Conservation (phyloP, 2,113 vertebrate genomes). For the Chaetodon auriga region DNA sequence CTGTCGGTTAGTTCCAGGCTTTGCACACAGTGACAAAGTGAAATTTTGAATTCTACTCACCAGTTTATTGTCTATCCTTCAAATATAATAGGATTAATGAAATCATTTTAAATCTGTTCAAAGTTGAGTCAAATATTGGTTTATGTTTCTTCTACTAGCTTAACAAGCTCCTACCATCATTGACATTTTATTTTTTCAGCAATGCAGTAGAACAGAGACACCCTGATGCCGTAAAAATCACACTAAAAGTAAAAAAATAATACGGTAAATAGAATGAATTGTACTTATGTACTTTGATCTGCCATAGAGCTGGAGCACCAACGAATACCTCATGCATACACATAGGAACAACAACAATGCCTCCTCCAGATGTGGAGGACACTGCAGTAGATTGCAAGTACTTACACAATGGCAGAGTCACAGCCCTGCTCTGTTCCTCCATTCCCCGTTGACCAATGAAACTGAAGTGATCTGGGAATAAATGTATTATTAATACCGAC, state of each 20-base stretch:
- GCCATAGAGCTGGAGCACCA: background rate
- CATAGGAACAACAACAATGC: too few relatives aligned
- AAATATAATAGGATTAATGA: background rate
- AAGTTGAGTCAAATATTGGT: background rate
- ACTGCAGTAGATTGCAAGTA: background rate
- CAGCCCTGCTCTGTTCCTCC: background rate
- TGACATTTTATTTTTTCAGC: too few relatives aligned
- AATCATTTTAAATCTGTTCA: background rate
- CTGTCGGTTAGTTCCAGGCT: background rate
- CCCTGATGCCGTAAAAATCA: background rate
- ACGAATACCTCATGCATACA: background rate
- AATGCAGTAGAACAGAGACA: too few relatives aligned
- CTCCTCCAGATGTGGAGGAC: background rate
- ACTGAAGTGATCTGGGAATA: slow-evolving; percentile 35
- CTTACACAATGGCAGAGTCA: background rate
- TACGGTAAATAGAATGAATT: background rate
- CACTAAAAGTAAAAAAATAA: background rate
- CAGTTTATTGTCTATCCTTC: background rate
- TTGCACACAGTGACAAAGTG: background rate
- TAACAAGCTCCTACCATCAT: background rate
- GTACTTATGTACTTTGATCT: background rate
- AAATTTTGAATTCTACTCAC: background rate
- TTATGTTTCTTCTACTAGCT: background rate
- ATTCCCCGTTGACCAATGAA: slow-evolving; percentile 1
- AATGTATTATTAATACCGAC: slow-evolving; percentile 52